These are phyloP conservation scores for Acropternis orthonyx DNA, from an alignment of 2,797 vertebrate species.

Conservation along the genomic window DNA sequence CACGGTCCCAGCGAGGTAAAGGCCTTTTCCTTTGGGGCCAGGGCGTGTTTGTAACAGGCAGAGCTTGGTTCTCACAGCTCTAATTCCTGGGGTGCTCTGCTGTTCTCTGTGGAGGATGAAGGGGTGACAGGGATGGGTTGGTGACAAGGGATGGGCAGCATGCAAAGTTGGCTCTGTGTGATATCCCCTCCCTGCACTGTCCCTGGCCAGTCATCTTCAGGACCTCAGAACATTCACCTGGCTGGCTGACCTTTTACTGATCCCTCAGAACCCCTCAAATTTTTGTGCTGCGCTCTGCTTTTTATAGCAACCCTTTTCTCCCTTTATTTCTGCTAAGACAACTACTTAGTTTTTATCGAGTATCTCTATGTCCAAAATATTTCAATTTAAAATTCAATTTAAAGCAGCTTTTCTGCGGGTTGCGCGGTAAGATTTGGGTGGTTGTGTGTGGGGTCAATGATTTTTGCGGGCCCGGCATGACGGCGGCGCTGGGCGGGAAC, in stretches of 20 bases:
- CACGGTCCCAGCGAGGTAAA: not conserved
- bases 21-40: not conserved
- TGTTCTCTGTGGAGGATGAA: too few relatives aligned
- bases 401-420: too few relatives aligned
- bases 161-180: not conserved
- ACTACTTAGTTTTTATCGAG: not conserved
- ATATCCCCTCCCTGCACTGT: not conserved
- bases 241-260: not conserved
- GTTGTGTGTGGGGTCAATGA: too few relatives aligned
- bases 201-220: not conserved
- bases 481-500: not conserved
- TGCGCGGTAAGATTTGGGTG: accelerated
- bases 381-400: too few relatives aligned
- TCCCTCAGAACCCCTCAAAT: not conserved
- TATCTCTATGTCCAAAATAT: not conserved
- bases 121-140: too few relatives aligned
- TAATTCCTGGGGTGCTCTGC: not conserved
- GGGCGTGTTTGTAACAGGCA: not conserved
- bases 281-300: not conserved
- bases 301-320: not conserved
- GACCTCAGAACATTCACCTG: not conserved
- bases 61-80: not conserved
- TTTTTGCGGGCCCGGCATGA: not conserved
- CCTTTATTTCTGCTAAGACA: not conserved
- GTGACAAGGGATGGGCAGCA: too few relatives aligned